phyloP scores from a whole-genome alignment of 37 sponge, comb jelly and placozoan genomes.

The Spongilla lacustris region DNA sequence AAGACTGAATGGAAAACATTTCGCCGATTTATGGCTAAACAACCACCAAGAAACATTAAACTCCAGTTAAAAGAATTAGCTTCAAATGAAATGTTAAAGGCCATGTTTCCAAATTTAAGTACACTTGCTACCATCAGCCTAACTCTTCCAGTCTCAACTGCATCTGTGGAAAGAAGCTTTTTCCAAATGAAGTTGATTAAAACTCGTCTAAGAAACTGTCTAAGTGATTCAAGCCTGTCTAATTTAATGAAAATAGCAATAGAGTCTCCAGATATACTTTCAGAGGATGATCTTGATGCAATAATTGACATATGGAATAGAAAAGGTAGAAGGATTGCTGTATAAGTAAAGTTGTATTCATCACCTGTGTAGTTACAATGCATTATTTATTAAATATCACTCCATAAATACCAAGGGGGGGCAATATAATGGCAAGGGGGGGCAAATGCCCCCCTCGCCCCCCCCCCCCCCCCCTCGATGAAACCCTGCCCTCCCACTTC shows the following conservation, averaged over 20 bases:
- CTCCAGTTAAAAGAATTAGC: slow-evolving; percentile 30
- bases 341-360: not conserved
- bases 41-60: slow-evolving; percentile 37
- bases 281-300: slow-evolving; percentile 13
- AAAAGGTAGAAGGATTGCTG: slow-evolving; percentile 33
- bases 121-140: slow-evolving; percentile 54
- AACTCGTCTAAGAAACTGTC: slow-evolving; percentile 42
- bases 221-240: slow-evolving; percentile 28
- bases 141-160: slow-evolving; percentile 56
- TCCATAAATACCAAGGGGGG: slow-evolving; percentile 1
- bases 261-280: slow-evolving; percentile 22
- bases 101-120: slow-evolving; percentile 60
- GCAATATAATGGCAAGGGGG: not conserved
- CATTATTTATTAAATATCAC: not conserved
- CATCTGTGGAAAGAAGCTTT: slow-evolving; percentile 70
- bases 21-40: slow-evolving; percentile 43
- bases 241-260: slow-evolving; percentile 40
- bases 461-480: not conserved
- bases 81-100: slow-evolving; percentile 62
- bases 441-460: slow-evolving; percentile 16
- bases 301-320: slow-evolving; percentile 45
- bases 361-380: not conserved
- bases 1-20: slow-evolving; percentile 56
- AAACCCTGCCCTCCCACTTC: not conserved
- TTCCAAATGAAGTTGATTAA: slow-evolving; percentile 74